A percentile compares a stretch with the other conserved stretches of the same genome.
phyloP scores from a whole-genome alignment of 2,113 vertebrate genomes.

The Apaloderma vittatum region DNA sequence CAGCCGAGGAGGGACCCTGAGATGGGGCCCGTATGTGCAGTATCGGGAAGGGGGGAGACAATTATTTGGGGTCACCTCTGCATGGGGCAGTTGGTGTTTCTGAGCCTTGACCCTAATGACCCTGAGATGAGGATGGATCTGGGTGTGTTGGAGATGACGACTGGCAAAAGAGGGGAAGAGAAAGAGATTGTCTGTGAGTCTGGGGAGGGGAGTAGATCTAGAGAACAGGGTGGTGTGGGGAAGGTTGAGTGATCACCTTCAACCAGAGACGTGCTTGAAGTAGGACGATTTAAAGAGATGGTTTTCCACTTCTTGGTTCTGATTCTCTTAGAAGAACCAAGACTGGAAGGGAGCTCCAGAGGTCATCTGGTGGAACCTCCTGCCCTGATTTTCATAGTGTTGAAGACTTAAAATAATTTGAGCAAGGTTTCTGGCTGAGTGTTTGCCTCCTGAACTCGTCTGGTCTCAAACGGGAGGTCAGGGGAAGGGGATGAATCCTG shows the following conservation, averaged over 20 bases:
- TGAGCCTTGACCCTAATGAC: neutral
- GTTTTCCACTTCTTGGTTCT: neutral
- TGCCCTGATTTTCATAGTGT: neutral
- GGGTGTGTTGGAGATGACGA: neutral
- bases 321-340: neutral
- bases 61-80: neutral
- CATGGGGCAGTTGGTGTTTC: fast-evolving
- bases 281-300: neutral
- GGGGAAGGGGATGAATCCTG: neutral
- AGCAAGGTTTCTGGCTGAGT: neutral
- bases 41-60: fast-evolving
- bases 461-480: neutral
- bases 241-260: neutral
- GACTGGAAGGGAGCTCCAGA: neutral
- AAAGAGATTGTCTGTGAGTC: neutral
- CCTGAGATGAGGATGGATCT: neutral
- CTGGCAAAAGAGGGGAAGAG: neutral
- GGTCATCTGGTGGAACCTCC: neutral
- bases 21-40: neutral
- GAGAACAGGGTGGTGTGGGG: neutral
- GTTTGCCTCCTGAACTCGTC: neutral
- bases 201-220: neutral
- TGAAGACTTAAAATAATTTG: neutral
- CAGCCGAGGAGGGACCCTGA: neutral
- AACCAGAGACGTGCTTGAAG: neutral